Evolutionary conservation across 2,113 vertebrate species (phyloP).

Genomic region (Mus spicilegus): DNA sequence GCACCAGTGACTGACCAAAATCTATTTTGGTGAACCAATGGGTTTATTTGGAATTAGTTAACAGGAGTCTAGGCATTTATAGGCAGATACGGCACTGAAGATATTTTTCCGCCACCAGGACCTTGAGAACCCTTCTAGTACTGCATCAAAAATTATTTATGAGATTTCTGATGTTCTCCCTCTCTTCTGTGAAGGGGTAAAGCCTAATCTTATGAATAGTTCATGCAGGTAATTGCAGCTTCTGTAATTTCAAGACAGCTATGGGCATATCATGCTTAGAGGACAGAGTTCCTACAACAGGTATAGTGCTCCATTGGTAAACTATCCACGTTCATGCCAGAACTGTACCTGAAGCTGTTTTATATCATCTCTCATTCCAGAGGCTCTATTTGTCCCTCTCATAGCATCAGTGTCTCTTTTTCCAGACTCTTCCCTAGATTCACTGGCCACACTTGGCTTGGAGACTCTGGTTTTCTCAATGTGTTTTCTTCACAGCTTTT

Average conservation of each 20-base stretch:
- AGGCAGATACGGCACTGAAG: neutral
- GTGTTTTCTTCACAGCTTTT: conserved; percentile 64
- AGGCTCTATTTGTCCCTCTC: neutral
- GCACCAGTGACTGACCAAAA: neutral
- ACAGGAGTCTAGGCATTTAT: neutral
- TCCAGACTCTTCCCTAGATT: conserved; percentile 62
- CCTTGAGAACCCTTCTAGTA: neutral
- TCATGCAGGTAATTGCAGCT: neutral
- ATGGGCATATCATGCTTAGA: neutral
- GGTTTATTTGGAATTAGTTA: neutral
- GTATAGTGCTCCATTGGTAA: conserved; percentile 21
- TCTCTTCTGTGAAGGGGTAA: neutral
- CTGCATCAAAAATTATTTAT: neutral
- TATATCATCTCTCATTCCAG: neutral
- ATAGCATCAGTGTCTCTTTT: conserved; percentile 27
- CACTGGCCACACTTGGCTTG: conserved; percentile 22
- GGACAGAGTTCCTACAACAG: neutral
- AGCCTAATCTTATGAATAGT: neutral
- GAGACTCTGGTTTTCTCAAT: conserved; percentile 47
- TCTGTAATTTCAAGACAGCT: neutral
- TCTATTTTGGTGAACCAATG: neutral
- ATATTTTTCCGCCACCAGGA: neutral
- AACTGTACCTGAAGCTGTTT: conserved; percentile 39
- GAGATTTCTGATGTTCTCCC: neutral
- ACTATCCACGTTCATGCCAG: neutral